Conservation (phyloP, 1,140 invertebrate species). For the Euglossa dilemma region DNA sequence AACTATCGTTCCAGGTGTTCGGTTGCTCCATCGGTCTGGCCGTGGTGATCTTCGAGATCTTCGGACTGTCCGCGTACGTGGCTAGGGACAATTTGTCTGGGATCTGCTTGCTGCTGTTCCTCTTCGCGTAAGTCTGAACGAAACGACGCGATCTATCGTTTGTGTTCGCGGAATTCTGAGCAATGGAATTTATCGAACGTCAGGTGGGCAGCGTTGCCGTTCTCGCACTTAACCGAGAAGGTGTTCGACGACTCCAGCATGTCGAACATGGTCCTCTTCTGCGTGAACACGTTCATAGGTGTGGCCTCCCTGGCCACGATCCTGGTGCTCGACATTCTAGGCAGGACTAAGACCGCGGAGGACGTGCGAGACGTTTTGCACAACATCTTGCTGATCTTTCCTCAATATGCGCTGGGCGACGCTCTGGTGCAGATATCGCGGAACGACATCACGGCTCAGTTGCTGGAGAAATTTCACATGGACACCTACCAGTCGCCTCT, state of each 20-base stretch:
- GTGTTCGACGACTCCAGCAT: conserved; percentile 85
- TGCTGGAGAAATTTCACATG: conserved; percentile 85
- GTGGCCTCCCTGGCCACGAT: conserved; percentile 84
- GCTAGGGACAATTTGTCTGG: conserved; percentile 85
- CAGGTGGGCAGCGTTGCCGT: conserved; percentile 82
- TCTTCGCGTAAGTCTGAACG: conserved; percentile 83
- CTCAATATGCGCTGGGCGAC: conserved; percentile 86
- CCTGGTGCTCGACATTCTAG: conserved; percentile 85
- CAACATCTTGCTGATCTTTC: conserved; percentile 84
- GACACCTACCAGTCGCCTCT: conserved; percentile 86
- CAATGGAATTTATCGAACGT: conserved; percentile 5
- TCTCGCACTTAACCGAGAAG: conserved; percentile 85
- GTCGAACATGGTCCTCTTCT: conserved; percentile 87
- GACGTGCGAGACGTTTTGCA: conserved; percentile 84
- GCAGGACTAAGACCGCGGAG: conserved; percentile 83
- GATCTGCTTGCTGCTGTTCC: conserved; percentile 83
- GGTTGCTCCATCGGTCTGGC: conserved; percentile 83
- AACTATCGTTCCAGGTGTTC: conserved; percentile 76
- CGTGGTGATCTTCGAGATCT: conserved; percentile 84
- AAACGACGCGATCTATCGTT: not conserved
- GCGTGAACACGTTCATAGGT: conserved; percentile 85
- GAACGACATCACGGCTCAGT: conserved; percentile 84
- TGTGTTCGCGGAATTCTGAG: not conserved
- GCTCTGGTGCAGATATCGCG: conserved; percentile 85
- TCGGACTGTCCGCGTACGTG: conserved; percentile 86